A percentile compares a stretch with the other conserved stretches of the same genome.
Conservation (phyloP, 2,888 invertebrate genomes). For the Andrena marginata region DNA sequence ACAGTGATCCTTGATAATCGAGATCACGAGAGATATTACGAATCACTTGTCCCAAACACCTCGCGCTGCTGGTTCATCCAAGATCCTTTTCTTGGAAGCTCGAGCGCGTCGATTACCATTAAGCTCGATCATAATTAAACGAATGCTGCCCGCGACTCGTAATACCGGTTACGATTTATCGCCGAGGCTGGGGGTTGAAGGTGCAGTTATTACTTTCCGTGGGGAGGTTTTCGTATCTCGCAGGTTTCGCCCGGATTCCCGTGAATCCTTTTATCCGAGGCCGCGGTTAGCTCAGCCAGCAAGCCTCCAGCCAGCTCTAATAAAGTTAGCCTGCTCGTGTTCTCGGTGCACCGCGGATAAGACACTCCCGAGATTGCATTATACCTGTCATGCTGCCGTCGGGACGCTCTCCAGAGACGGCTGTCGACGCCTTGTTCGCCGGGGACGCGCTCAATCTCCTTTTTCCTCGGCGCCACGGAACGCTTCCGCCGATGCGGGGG, state of each 20-base stretch:
- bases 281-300: background rate
- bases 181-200: background rate
- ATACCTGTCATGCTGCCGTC: conserved; percentile 58
- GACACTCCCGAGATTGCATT: conserved; percentile 66
- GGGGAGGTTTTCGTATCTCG: conserved; percentile 18
- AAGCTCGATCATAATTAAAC: conserved; percentile 9
- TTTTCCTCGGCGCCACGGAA: conserved; percentile 24
- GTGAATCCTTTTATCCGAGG: conserved; percentile 45
- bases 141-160: background rate
- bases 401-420: conserved; percentile 34
- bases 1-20: background rate
- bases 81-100: background rate
- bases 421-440: conserved; percentile 38
- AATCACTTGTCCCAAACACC: background rate
- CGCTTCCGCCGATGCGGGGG: background rate
- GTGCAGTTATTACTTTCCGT: conserved; percentile 9
- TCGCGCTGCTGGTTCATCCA: background rate
- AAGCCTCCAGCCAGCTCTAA: conserved; percentile 47
- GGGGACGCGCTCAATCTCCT: conserved; percentile 57
- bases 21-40: background rate
- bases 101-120: background rate
- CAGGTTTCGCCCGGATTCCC: background rate
- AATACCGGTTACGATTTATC: conserved; percentile 24
- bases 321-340: conserved; percentile 62
- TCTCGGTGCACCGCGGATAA: conserved; percentile 48